Evolutionary conservation across 2,797 vertebrate genomes (phyloP), one percentile per base, ranked within the genome.

Genomic region (Sebastes melanostomus): DNA sequence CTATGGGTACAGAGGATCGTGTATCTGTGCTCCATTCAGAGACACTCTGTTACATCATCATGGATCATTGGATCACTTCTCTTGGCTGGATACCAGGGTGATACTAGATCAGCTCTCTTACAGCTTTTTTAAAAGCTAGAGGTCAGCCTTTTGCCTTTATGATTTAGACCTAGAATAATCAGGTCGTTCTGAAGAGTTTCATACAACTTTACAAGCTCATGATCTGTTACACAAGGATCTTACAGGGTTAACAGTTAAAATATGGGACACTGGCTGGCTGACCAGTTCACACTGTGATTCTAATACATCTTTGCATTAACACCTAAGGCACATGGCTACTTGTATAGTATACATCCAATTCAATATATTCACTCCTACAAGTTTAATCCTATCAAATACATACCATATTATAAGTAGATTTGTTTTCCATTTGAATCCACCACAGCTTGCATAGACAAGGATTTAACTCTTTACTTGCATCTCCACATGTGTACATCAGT

Each of bases 71-170:
- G 75, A 55, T 81, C 55, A 46, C 18, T 62, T 55, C 20, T 38
- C 11, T 73, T 38, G 73, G 70, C 78, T 66, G 63, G 58, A 66
- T 36, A 36, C 16, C 24, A 60, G 24, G 32, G 52, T 52, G 67
- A 75, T 9, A 36, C 14, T 13, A 30, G 27, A 61, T 79, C 74
- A 78, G 30, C 52, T 22, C 20, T 36, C n/a, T 72, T 2, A 75
- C 8, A 59, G 12, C 42, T 20, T 66, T 58, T 75, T 59, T 59
- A 14, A 85, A 81, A 88, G 83, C 87, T 81, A 91, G 89, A 90
- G 78, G 88, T 88, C 90, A 87, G 77, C 14, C 63, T 76, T 72
- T 32, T 59, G 36, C 34, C 58, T 62, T 66, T 0, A 5, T 58
- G 5, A 30, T 52, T 14, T n/a, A 4, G 12, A 3, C 30, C 9